Evolutionary conservation across 2,888 invertebrate species (phyloP).

Genomic region (Ornithoptera alexandrae): DNA sequence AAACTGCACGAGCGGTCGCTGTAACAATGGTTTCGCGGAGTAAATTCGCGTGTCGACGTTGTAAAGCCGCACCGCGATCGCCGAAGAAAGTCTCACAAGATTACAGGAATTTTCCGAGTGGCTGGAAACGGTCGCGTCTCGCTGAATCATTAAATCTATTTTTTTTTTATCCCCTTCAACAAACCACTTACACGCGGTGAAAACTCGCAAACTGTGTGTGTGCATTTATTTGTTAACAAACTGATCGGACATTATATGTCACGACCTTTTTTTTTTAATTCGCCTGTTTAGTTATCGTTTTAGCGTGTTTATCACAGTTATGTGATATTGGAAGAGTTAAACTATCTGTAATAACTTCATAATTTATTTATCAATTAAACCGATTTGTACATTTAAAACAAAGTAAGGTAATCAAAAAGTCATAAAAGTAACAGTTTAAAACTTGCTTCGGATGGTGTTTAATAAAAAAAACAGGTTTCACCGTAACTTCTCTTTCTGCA

Average conservation of each 20-base stretch:
- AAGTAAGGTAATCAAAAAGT: too few relatives aligned
- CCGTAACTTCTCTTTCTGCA: too few relatives aligned
- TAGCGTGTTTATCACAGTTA: too few relatives aligned
- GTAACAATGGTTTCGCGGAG: constrained; percentile 7
- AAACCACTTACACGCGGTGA: constrained; percentile 50
- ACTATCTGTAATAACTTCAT: too few relatives aligned
- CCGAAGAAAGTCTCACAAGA: constrained; percentile 70
- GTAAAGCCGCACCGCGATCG: constrained; percentile 51
- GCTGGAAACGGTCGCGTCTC: constrained; percentile 72
- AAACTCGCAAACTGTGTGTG: constrained; percentile 42
- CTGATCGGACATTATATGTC: constrained; percentile 9
- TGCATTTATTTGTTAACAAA: constrained; percentile 33
- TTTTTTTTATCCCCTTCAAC: constrained; percentile 37
- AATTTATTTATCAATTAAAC: too few relatives aligned
- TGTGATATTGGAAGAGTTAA: too few relatives aligned
- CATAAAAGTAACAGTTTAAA: too few relatives aligned
- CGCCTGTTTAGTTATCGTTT: too few relatives aligned
- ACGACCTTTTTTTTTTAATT: neutral
- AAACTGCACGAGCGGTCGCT: neutral
- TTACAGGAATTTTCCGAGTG: constrained; percentile 78
- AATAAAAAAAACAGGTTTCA: too few relatives aligned
- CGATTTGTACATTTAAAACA: too few relatives aligned
- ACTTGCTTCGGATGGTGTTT: too few relatives aligned
- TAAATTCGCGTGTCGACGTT: constrained; percentile 50
- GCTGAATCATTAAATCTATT: constrained; percentile 72